Percentiles rank a stretch among this genome's conserved stretches.
Conservation (phyloP, 2,113 vertebrate species). For the Prolemur simus region DNA sequence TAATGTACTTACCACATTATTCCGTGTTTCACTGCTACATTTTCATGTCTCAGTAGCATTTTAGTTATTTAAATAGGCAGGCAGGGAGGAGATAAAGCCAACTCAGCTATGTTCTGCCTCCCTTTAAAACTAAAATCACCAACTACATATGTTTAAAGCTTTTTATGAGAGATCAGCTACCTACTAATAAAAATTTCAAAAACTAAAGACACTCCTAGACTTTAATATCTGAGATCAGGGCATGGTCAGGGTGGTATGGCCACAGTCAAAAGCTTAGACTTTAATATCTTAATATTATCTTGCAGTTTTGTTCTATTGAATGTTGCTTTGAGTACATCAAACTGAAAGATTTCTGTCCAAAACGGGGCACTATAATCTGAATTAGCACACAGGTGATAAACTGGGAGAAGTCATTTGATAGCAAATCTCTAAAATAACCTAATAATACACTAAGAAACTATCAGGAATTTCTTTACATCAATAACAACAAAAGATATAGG, state of each 20-base stretch:
- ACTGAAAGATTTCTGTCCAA: background rate
- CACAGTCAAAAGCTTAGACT: background rate
- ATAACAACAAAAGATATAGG: background rate
- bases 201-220: background rate
- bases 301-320: background rate
- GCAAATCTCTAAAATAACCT: background rate
- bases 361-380: background rate
- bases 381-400: background rate
- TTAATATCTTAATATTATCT: background rate
- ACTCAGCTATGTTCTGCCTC: background rate
- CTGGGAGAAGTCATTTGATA: background rate
- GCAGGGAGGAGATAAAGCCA: background rate
- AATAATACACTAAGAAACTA: background rate
- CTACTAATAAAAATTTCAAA: background rate
- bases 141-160: background rate
- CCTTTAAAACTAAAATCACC: background rate
- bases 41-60: constrained; percentile 27
- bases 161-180: background rate
- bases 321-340: background rate
- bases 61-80: background rate
- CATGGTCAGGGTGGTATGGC: no score
- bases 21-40: background rate
- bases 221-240: background rate
- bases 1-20: background rate
- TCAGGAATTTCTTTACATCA: background rate